Evolutionary conservation across 2,113 vertebrate genomes (phyloP), one percentile per base, ranked within the genome.

Genomic region (Caracal caracal): DNA sequence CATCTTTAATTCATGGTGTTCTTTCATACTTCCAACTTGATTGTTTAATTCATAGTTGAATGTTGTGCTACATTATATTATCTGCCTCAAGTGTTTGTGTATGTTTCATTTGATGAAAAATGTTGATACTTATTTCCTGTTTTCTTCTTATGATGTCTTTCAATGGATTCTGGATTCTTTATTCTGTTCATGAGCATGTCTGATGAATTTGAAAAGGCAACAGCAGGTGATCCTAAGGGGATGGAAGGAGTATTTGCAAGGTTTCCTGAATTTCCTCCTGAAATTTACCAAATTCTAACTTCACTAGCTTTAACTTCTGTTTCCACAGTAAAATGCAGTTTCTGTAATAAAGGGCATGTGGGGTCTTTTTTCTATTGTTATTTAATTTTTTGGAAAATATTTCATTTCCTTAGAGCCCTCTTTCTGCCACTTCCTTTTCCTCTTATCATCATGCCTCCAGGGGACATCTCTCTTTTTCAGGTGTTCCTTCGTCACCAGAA

Each of bases 301-400:
- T 93, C 86, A 84, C 1, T 40, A 80, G 63, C 76, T 90, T 91
- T 59, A 86, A 87, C 76, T 97, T 96, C 90, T 94, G 76, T 70
- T 94, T 84, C 40, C 51, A 93, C 24, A 61, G 35, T 53, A 70
- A 95, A 93, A 33, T 80, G 40, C 24, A 94, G 5, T 66, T 83
- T 90, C 66, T 43, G 56, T 83, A 66, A 59, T 75, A 73, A 78
- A 68, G 70, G 12, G 40, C 91, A 40, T 93, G 37, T 40, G 63
- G 35, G 71, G 4, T 35, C 43, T 66, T 33, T 92, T 37, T 90
- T 83, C 19, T 75, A 9, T 76, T 61, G 83, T 88, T 26, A 33
- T 66, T 20, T 28, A 56, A 81, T 81, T 2, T 83, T n/a, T 96
- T 79, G 59, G 11, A 88, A 82, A 79, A 79, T 53, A 68, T 22